A percentile compares a stretch with the other conserved stretches of the same genome.
Evolutionary conservation across 1,140 invertebrate genomes (phyloP).

Genomic region (Meloidogyne chitwoodi): DNA sequence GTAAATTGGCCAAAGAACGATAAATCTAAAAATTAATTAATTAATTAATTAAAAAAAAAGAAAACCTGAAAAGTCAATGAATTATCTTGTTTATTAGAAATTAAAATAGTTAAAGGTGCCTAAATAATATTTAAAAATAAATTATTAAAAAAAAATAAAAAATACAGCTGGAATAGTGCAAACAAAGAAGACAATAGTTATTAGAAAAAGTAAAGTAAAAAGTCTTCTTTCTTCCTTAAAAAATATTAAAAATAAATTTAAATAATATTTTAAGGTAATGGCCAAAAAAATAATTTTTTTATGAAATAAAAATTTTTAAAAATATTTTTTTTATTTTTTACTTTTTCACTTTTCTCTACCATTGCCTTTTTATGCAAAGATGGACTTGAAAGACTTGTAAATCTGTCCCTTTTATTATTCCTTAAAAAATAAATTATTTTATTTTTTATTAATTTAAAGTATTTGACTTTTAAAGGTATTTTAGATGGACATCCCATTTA

Average conservation of each 20-base stretch:
- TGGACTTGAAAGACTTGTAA: constrained; percentile 43
- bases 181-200: constrained; percentile 57
- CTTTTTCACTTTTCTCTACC: constrained; percentile 54
- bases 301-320: too few relatives aligned
- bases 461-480: too few relatives aligned
- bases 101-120: constrained; percentile 56
- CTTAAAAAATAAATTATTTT: constrained; percentile 3
- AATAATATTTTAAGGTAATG: too few relatives aligned
- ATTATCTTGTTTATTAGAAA: constrained; percentile 48
- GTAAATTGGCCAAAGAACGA: constrained; percentile 50
- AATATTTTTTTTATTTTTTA: constrained; percentile 5
- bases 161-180: constrained; percentile 56
- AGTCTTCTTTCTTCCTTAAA: constrained; percentile 56
- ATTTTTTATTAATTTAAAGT: not conserved
- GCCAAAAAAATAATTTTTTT: too few relatives aligned
- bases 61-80: constrained; percentile 53
- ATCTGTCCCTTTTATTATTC: constrained; percentile 53
- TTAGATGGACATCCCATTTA: too few relatives aligned
- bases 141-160: not conserved
- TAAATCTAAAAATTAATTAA: constrained; percentile 47
- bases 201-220: constrained; percentile 56
- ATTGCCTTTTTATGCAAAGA: constrained; percentile 41
- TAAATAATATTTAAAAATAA: too few relatives aligned
- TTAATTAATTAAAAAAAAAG: not conserved
- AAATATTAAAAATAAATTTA: too few relatives aligned